Base-by-base conservation (phyloP, 2,113 vertebrate genomes). In the Nerophis lumbriciformis region DNA sequence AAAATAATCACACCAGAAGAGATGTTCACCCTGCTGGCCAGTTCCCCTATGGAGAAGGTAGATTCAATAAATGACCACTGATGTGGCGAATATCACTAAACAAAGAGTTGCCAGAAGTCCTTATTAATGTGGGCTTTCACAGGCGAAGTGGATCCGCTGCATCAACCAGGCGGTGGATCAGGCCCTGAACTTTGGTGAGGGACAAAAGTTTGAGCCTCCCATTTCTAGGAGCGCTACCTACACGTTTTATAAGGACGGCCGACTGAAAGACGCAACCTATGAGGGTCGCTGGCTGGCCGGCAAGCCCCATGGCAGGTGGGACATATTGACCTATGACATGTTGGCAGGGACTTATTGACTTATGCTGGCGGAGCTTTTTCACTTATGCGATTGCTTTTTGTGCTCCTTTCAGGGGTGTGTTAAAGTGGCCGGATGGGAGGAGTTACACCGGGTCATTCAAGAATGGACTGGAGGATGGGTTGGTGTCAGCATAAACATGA, bases 1-100 rank as follows among this genome's bases (percentile, higher is more conserved):
- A 98, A 96, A 87, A 88, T 98, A 81, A 95, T 92, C 50, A 94
- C 95, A 35, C 95, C 97, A 1, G 97, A 99, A 74, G 97, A 99
- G 62, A 95, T 92, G 36, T 93, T 99, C 80, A 91, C 92, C 42
- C 92, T 99, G 51, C 81, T 95, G 82, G 93, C 97, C 28, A 93
- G 92, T 52, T 93, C 94, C 8, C 82, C 94, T 8, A 91, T 93
- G 74, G 97, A 98, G 79, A 99, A 99, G 92, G 97, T 98, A 83
- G 8, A 4, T 5, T 15, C 0, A 37, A 15, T 48, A 0, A 28
- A 49, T 36, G 21, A 14, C 1, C 13, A 14, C n/a, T 53, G 8
- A 35, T 42, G 38, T 42, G 8, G 39, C 4, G 15, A 57, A 59
- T 45, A 42, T 58, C 11, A 35, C 39, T 47, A 10, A 12, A 47